Evolutionary conservation across 2,888 invertebrate genomes (phyloP), one percentile per base, ranked within the genome.

Genomic region (Oligia strigilis): DNA sequence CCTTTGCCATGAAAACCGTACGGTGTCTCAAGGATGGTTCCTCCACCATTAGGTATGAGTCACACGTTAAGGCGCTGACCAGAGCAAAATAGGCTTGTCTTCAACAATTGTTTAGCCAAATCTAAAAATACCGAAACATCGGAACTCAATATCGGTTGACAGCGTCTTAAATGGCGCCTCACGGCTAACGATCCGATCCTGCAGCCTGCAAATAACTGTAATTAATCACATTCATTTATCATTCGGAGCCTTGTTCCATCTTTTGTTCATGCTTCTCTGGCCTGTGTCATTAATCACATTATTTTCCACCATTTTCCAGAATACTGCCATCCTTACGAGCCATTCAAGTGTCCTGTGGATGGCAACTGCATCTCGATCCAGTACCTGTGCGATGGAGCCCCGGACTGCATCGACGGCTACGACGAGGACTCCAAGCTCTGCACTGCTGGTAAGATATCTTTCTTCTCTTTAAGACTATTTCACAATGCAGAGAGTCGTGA

Each of bases 291-390:
- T 62, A 62, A 29, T 62, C 62, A 17, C 6, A 23, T 77, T 36
- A 4, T 65, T 82, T 40, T 84, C 36, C 2, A 19, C 8, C 1
- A 40, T 72, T 62, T 92, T 94, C 4, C 94, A 97, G 97, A 97
- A 82, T 97, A 97, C 90, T 99, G 99, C 93, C 99, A 99, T 94
- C 99, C 99, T 2, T 99, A 99, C 96, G 99, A 99, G 96, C 99
- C 99, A 62, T 99, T 99, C 97, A 99, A 99, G 94, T 99, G 99
- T 94, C 99, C 99, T 0, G 99, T 99, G 84, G 99, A 99, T 93
- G 98, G 98, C 58, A 98, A 98, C 94, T 99, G 99, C 97, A 99
- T 99, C 96, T 99, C 99, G 87, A 99, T 99, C 95, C 99, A 99
- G 95, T 99, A 99, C 96, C 97, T 99, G 74, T 99, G 99, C 95